Base-by-base conservation (phyloP, 2,113 vertebrate genomes). In the Procapra przewalskii region DNA sequence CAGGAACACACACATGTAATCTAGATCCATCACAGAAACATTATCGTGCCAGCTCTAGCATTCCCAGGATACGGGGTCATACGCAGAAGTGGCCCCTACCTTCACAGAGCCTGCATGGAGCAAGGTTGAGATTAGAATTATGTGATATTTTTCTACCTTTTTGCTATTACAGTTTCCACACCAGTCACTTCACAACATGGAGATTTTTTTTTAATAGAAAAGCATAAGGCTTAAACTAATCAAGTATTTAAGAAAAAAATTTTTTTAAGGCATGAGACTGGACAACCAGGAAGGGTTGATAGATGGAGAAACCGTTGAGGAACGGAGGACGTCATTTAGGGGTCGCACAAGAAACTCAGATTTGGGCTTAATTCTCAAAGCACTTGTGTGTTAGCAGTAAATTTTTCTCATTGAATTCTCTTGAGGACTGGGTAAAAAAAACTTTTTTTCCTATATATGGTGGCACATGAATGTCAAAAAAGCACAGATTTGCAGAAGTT, bases 161-260 rank as follows among this genome's bases (percentile, higher is more conserved):
- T 82, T 33, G 21, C 5, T 31, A 17, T 57, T 93, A 29, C 3
- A 23, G 16, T 95, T 93, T 84, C 80, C 33, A 89, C 4, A 91
- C 9, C 31, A 71, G 62, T n/a, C 17, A 3, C 36, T 36, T 92
- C 45, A 82, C 21, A 48, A 33, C n/a, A 29, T 36, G 10, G 45
- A 90, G 19, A 23, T 79, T n/a, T 33, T 84, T 86, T 84, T 86
- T 94, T 89, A 80, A 31, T 21, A 71, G 59, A 92, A 83, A 57
- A 48, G 6, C 87, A 54, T 40, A 62, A 36, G 19, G 36, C 6
- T 94, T 64, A 57, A 94, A 52, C 33, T 84, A 19, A 45, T 33
- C 40, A 43, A 21, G 14, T 36, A 91, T 36, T 95, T 94, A 87
- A 67, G 29, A 45, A 92, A 92, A 40, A 89, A 1, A 3, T 10